Base-by-base conservation (phyloP, 2,888 invertebrate genomes). In the Cephus pygmeus region DNA sequence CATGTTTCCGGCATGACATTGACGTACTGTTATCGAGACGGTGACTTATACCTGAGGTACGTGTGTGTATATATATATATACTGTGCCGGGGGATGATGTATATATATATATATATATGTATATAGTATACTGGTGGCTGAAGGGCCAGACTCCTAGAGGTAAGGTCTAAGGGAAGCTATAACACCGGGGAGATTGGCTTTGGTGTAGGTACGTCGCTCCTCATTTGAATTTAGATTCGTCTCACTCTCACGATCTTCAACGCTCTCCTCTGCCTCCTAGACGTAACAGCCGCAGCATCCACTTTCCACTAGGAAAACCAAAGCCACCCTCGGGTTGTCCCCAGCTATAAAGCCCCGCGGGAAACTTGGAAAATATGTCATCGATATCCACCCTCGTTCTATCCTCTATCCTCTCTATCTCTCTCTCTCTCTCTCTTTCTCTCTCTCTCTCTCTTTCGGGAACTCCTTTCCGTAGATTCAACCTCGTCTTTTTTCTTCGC, bases 211-310 rank as follows among this genome's bases (percentile, higher is more conserved):
- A 85, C 85, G 85, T 85, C 86, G 84, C 85, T 83, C 85, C 88
- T 89, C 88, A 89, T 90, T 90, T 89, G 88, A 90, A 90, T 90
- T 89, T 90, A 89, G 88, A 90, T 89, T 89, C 87, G 81, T 82
- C 86, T 83, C 84, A 81, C 82, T 81, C 80, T 69, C 79, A 40
- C 76, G 77, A 71, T 73, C 33, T 76, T 75, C 78, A 75, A 36
- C 77, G 73, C 73, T 34, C 77, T 75, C 56, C 79, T 73, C 78
- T 34, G 56, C 15, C 35, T 31, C 35, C 40, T 73, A 73, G 33
- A 36, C 12, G 75, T 30, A 33, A 56, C 68, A 30, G 68, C 30
- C 56, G 34, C n/a, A 15, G 33, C 40, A 31, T 30, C 31, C 68
- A 74, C 74, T 34, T 30, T 74, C 33, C 36, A 34, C 75, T 31